Percentiles rank a stretch among this genome's conserved stretches.
Evolutionary conservation across 1,140 invertebrate species (phyloP).

Genomic region (Agrypnia vestita): DNA sequence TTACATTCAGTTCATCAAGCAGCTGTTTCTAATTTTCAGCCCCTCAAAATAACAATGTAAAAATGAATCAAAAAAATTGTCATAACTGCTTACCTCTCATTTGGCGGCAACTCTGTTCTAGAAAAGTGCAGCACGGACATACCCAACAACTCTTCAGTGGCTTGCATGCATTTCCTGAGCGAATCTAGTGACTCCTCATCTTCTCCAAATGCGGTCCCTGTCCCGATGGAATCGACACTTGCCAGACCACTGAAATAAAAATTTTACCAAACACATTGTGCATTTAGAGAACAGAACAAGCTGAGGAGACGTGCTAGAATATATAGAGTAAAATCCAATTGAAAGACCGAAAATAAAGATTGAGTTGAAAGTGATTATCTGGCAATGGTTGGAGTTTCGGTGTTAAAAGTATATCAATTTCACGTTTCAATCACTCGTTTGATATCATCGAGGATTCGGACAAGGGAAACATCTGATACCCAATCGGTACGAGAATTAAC

Average conservation of each 20-base stretch:
- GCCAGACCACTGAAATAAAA: background rate
- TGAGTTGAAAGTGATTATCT: no score
- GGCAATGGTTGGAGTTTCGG: no score
- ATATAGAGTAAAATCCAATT: background rate
- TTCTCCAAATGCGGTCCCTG: constrained; percentile 3
- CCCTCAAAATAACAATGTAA: no score
- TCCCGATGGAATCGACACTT: background rate
- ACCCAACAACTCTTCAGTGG: constrained; percentile 6
- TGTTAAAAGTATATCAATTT: no score
- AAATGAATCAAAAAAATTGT: no score
- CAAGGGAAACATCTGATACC: background rate
- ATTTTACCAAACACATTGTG: no score
- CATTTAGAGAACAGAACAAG: no score
- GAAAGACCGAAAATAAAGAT: no score
- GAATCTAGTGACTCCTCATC: background rate
- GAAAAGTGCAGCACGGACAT: constrained; percentile 26
- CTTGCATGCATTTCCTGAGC: background rate
- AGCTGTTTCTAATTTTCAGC: no score
- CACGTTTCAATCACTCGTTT: no score
- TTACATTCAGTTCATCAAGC: no score
- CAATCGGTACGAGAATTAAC: background rate
- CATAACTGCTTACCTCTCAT: background rate
- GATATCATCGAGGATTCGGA: background rate
- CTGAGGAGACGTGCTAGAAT: background rate
- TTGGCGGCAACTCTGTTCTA: background rate